Conservation (phyloP, 2,888 invertebrate genomes). For the Operophtera brumata region DNA sequence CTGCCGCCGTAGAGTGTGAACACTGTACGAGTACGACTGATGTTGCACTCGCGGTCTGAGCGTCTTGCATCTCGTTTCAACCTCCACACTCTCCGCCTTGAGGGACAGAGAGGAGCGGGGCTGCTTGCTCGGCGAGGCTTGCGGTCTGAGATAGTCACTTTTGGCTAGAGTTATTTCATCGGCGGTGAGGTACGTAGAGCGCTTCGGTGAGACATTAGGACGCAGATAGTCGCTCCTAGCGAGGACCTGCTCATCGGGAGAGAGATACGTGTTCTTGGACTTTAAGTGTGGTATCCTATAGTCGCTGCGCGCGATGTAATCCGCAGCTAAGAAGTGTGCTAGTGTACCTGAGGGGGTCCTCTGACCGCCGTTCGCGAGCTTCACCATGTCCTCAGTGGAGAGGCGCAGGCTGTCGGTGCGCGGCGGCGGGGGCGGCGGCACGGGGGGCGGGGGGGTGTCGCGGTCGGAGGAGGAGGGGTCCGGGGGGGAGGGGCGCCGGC, state of each 20-base stretch:
- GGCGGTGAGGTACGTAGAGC: conserved; percentile 6
- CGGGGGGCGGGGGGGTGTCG: conserved; percentile 32
- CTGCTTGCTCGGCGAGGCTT: conserved; percentile 43
- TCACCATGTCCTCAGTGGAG: conserved; percentile 71
- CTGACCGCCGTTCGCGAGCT: conserved; percentile 70
- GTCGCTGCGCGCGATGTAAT: conserved; percentile 57
- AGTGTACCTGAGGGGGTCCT: conserved; percentile 65
- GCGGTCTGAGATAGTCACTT: conserved; percentile 34
- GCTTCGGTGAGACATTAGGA: conserved; percentile 20
- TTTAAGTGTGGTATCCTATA: conserved; percentile 54
- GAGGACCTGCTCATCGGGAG: conserved; percentile 26
- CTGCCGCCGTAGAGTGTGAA: conserved; percentile 53
- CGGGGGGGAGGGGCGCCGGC: conserved; percentile 37
- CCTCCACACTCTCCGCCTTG: conserved; percentile 49
- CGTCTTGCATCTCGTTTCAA: conserved; percentile 36
- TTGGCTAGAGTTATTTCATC: conserved; percentile 12
- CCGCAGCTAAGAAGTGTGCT: conserved; percentile 65
- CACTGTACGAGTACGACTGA: conserved; percentile 50
- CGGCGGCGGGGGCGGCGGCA: conserved; percentile 54
- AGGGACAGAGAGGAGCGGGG: conserved; percentile 63
- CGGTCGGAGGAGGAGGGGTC: conserved; percentile 32
- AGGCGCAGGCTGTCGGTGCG: conserved; percentile 64
- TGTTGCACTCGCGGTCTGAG: conserved; percentile 38
- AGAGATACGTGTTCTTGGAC: conserved; percentile 24
- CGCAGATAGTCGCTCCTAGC: conserved; percentile 30